These are phyloP conservation scores for Leucoraja erinaceus DNA, from an alignment of 2,113 vertebrate species.

Conservation along the genomic window DNA sequence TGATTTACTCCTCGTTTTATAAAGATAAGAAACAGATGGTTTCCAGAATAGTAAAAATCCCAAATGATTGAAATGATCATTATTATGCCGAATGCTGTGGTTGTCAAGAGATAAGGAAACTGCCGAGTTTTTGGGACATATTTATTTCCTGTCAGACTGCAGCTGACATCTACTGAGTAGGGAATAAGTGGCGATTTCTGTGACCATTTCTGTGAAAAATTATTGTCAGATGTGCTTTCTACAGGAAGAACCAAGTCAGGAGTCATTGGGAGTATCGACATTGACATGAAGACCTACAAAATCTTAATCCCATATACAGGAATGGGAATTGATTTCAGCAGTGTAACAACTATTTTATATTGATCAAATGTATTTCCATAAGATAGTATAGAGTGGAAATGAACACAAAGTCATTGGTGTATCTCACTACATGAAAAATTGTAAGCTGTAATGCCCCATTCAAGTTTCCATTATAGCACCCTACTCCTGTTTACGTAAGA, in stretches of 20 bases:
- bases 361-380: neutral
- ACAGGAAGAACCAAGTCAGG: neutral
- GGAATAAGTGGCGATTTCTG: neutral
- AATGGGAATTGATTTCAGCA: neutral
- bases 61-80: constrained; percentile 18
- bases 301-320: neutral
- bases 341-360: neutral
- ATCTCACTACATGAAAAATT: neutral
- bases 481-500: neutral
- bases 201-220: neutral
- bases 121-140: neutral
- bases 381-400: neutral
- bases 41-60: constrained; percentile 4
- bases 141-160: constrained; percentile 11
- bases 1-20: neutral
- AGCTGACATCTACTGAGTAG: neutral
- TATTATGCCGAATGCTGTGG: constrained; percentile 24
- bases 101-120: constrained; percentile 38
- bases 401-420: neutral
- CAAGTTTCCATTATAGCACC: neutral
- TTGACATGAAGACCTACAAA: neutral
- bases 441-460: neutral
- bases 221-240: neutral
- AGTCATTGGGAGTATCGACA: neutral
- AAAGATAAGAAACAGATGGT: constrained; percentile 19